These are phyloP conservation scores for Stichopus horrens DNA, from an alignment of 53 echinoderm and acorn worm genomes.

Conservation along the genomic window DNA sequence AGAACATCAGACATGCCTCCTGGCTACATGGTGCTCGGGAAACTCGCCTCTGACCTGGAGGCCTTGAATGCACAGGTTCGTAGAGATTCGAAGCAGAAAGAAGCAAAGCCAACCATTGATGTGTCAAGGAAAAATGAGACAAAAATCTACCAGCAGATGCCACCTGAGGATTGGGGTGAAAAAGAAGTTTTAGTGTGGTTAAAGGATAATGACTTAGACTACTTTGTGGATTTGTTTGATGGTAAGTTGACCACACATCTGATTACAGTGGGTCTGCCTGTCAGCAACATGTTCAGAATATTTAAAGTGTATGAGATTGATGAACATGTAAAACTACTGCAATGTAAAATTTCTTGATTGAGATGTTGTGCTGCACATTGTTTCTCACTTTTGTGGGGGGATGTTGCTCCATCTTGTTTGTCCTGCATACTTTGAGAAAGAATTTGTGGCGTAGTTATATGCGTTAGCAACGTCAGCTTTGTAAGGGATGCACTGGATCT, in stretches of 20 bases:
- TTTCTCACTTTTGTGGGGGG: too few species aligned
- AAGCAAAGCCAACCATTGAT: not conserved
- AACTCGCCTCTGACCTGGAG: constrained; percentile 42
- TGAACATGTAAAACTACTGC: too few species aligned
- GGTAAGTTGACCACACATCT: constrained; percentile 52
- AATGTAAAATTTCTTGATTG: too few species aligned
- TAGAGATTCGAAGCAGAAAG: not conserved
- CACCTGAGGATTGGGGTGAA: constrained; percentile 78
- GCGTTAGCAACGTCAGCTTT: too few species aligned
- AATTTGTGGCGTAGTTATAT: too few species aligned
- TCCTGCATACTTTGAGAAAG: too few species aligned
- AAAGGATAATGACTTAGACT: constrained; percentile 68
- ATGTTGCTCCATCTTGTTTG: too few species aligned
- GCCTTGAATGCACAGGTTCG: constrained; percentile 16
- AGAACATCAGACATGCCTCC: constrained; percentile 39
- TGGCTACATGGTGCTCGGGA: constrained; percentile 45
- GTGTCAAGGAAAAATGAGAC: not conserved
- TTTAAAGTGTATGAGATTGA: too few species aligned
- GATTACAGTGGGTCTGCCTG: too few species aligned
- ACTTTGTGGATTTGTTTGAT: constrained; percentile 88
- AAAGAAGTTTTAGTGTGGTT: constrained; percentile 81
- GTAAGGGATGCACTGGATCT: too few species aligned
- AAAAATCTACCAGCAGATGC: constrained; percentile 29
- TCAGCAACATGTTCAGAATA: too few species aligned
- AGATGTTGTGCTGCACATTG: too few species aligned